phyloP scores from a whole-genome alignment of 2,888 invertebrate species.

The Oscheius sp. region DNA sequence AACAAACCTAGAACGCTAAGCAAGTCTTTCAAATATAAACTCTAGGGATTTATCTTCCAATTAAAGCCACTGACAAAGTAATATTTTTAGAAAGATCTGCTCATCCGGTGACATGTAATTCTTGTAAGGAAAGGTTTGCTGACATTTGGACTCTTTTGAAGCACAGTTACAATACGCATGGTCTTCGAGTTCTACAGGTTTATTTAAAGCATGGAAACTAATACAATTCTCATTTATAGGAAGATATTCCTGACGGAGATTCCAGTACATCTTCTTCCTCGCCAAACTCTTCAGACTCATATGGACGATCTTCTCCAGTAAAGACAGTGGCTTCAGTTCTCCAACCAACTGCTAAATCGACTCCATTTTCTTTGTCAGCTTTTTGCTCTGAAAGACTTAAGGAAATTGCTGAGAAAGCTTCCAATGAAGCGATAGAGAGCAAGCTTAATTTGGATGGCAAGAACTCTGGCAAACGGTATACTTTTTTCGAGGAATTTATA shows the following conservation, averaged over 20 bases:
- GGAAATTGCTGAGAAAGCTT: conserved; percentile 64
- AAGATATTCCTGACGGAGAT: conserved; percentile 44
- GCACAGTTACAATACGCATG: conserved; percentile 64
- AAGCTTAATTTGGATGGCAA: conserved; percentile 27
- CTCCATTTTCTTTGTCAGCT: conserved; percentile 57
- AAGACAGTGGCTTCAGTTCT: conserved; percentile 18
- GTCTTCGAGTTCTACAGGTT: conserved; percentile 63
- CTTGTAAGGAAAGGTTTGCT: conserved; percentile 62
- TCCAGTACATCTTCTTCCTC: conserved; percentile 52
- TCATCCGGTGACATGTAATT: conserved; percentile 58
- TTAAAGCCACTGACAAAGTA: neutral
- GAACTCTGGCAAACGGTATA: conserved; percentile 17
- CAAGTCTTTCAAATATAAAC: too few species aligned
- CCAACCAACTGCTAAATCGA: conserved; percentile 42
- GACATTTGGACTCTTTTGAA: conserved; percentile 67
- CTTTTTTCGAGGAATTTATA: too few species aligned
- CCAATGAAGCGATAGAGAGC: conserved; percentile 42
- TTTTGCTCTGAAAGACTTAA: conserved; percentile 68
- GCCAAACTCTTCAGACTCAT: conserved; percentile 46
- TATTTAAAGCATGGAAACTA: neutral
- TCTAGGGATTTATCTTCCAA: too few species aligned
- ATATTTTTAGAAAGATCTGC: conserved; percentile 22
- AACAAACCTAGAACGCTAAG: too few species aligned
- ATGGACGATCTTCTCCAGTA: conserved; percentile 12
- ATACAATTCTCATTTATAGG: conserved; percentile 27